Conservation (phyloP, 2,113 vertebrate genomes). For the Melanerpes aurifrons region DNA sequence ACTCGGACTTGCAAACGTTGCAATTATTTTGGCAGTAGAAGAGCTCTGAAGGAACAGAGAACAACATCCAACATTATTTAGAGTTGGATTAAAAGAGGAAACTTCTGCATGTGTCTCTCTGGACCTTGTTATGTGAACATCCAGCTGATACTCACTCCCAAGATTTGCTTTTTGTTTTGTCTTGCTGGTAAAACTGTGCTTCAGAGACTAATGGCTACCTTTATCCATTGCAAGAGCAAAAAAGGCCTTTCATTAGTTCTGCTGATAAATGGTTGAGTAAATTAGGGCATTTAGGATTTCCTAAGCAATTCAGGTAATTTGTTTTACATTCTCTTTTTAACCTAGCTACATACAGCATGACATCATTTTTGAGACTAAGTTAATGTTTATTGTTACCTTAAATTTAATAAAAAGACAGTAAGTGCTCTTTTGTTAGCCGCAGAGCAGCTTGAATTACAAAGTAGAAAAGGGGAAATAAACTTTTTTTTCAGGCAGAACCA, state of each 20-base stretch:
- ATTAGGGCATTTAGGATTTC: conserved; percentile 45
- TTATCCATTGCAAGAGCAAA: conserved; percentile 37
- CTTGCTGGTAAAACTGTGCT: conserved; percentile 38
- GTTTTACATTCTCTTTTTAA: conserved; percentile 33
- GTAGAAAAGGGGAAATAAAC: background rate
- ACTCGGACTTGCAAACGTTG: conserved; percentile 80
- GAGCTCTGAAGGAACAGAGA: conserved; percentile 66
- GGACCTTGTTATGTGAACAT: conserved; percentile 78
- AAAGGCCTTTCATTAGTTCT: conserved; percentile 49
- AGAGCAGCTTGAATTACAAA: background rate
- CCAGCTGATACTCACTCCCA: conserved; percentile 72
- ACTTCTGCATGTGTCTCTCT: conserved; percentile 75
- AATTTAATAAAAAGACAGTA: conserved; percentile 23
- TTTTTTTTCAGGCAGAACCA: background rate
- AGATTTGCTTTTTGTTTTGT: conserved; percentile 67
- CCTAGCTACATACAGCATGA: background rate
- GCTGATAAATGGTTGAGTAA: conserved; percentile 49
- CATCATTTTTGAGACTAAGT: conserved; percentile 10
- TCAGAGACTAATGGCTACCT: conserved; percentile 66
- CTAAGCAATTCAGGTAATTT: conserved; percentile 52
- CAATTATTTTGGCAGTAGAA: conserved; percentile 76
- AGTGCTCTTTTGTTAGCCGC: background rate
- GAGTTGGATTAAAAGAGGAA: conserved; percentile 72
- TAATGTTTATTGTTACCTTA: conserved; percentile 41
- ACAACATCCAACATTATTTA: conserved; percentile 67